phyloP scores from a whole-genome alignment of 2,797 vertebrate species.

The Otus scops region DNA sequence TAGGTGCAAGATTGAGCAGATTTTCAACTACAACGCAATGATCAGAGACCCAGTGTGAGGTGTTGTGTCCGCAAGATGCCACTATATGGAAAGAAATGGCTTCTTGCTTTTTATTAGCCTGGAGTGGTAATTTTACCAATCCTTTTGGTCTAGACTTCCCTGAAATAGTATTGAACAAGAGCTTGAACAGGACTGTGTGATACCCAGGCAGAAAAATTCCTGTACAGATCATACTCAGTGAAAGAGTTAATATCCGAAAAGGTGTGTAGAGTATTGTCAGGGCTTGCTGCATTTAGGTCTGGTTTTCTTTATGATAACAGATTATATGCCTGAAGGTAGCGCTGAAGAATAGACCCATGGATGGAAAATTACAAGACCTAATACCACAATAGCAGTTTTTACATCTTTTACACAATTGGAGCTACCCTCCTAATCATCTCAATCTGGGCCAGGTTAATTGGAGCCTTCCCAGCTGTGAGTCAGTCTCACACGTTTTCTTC shows the following conservation, averaged over 20 bases:
- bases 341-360: neutral
- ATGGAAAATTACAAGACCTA: slow-evolving; percentile 26
- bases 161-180: neutral
- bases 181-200: neutral
- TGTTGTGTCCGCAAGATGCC: neutral
- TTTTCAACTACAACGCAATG: neutral
- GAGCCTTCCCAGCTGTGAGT: neutral
- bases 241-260: neutral
- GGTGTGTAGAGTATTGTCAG: neutral
- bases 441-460: slow-evolving; percentile 36
- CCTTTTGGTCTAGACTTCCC: neutral
- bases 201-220: neutral
- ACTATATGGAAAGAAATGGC: rapidly evolving
- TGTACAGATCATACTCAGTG: neutral
- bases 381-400: neutral
- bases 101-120: neutral
- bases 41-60: neutral
- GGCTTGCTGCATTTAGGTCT: neutral
- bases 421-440: slow-evolving; percentile 21
- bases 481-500: slow-evolving; percentile 17
- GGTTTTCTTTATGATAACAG: neutral
- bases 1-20: neutral
- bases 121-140: neutral
- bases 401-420: neutral
- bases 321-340: slow-evolving; percentile 15